Evolutionary conservation across 2,113 vertebrate genomes (phyloP), one percentile per base, ranked within the genome.

Genomic region (Macquaria ambigua): DNA sequence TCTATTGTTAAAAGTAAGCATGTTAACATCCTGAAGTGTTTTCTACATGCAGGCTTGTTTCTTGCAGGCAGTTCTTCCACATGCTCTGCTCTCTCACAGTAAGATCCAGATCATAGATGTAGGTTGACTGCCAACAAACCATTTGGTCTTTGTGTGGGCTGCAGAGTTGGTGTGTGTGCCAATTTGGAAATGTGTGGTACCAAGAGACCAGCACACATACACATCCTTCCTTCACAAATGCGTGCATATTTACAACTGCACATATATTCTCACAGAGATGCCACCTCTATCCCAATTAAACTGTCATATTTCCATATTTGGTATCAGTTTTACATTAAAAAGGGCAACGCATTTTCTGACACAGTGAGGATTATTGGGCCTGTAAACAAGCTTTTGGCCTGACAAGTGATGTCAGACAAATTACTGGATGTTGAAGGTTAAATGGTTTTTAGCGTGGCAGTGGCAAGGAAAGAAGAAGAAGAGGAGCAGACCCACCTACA

Each of bases 121-220:
- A 31, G 43, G 59, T 75, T 69, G 64, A 52, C 56, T 89, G 90
- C 92, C 90, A 93, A 90, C 85, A 90, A 81, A 91, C 77, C 87
- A 91, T 87, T 93, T 91, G 90, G 90, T 90, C 85, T 77, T 82
- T 87, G 82, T 87, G 74, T 76, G 59, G 74, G 74, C 74, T 25
- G 74, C 59, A 64, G 31, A 61, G 41, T 31, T 28, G n/a, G 41
- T 56, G 59, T 52, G 74, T 66, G 74, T 39, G 74, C 48, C 61
- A 31, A 77, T 64, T 53, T 72, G 70, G 52, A 72, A 52, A 53
- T 55, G 50, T 34, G 21, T 55, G 50, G 69, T n/a, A 76, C 74
- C 43, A 37, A 76, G 73, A 74, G 39, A 62, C 18, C 62, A 50
- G 52, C 73, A 58, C 69, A 71, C 25, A 28, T 16, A 74, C 12